Conservation (phyloP, 1,140 invertebrate genomes). For the Lycorma delicatula region DNA sequence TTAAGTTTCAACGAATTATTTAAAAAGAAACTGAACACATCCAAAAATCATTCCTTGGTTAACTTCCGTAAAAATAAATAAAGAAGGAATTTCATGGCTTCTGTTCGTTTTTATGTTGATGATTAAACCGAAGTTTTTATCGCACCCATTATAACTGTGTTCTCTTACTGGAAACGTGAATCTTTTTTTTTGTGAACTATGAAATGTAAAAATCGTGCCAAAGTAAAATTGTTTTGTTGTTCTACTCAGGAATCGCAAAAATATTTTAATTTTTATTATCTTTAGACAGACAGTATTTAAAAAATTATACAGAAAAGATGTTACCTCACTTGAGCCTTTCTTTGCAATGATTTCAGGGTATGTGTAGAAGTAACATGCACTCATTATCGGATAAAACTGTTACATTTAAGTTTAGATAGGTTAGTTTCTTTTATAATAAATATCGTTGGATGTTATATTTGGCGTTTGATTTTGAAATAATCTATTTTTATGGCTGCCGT, state of each 20-base stretch:
- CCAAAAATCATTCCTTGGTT: neutral
- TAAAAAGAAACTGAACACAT: too few species aligned
- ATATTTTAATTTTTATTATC: neutral
- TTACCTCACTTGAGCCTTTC: constrained; percentile 11
- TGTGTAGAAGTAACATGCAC: constrained; percentile 19
- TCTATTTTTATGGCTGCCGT: constrained; percentile 19
- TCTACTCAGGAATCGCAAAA: neutral
- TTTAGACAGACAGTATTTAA: constrained; percentile 10
- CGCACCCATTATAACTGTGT: constrained; percentile 1
- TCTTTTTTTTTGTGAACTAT: neutral
- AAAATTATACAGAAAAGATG: constrained; percentile 14
- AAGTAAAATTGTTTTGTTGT: neutral
- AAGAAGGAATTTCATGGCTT: neutral
- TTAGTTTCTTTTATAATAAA: constrained; percentile 22
- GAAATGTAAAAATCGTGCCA: neutral
- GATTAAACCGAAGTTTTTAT: neutral
- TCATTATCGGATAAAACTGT: constrained; percentile 11
- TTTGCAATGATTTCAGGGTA: constrained; percentile 18
- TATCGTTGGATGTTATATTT: constrained; percentile 15
- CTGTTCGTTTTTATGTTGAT: neutral
- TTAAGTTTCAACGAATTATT: neutral
- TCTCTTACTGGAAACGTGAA: neutral
- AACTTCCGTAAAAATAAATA: neutral
- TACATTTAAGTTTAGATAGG: constrained; percentile 20
- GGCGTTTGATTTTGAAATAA: constrained; percentile 18